These are phyloP conservation scores for Lagorchestes hirsutus DNA, from an alignment of 2,797 vertebrate species.

Conservation along the genomic window DNA sequence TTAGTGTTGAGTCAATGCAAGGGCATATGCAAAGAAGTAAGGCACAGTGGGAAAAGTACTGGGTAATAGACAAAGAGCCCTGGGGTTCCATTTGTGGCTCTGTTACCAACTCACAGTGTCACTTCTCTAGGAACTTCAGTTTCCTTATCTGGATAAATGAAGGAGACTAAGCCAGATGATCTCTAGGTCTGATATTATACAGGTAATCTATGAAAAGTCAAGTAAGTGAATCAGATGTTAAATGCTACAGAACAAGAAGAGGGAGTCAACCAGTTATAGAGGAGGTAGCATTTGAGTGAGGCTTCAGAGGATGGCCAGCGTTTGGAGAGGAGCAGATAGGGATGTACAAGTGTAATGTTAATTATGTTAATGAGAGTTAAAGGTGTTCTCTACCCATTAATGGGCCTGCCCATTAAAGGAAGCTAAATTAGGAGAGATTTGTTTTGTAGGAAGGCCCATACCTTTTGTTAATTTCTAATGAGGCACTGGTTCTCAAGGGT, in stretches of 20 bases:
- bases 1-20: not conserved
- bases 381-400: too few relatives aligned
- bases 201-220: not conserved
- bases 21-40: not conserved
- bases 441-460: too few relatives aligned
- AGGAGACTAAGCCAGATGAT: not conserved
- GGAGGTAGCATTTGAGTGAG: not conserved
- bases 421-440: too few relatives aligned
- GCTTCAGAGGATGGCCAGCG: not conserved
- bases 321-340: not conserved
- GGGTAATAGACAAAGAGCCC: not conserved
- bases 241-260: not conserved
- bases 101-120: too few relatives aligned
- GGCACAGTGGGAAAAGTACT: too few relatives aligned
- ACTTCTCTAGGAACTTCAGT: not conserved
- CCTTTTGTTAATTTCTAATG: too few relatives aligned
- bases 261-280: not conserved
- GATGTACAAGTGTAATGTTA: too few relatives aligned
- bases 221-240: not conserved
- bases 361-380: too few relatives aligned
- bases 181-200: not conserved
- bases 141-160: not conserved
- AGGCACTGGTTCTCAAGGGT: too few relatives aligned
- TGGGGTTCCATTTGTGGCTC: not conserved
- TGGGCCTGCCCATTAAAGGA: too few relatives aligned